Base-by-base conservation (phyloP, 1,140 invertebrate genomes). In the Papilio xuthus region DNA sequence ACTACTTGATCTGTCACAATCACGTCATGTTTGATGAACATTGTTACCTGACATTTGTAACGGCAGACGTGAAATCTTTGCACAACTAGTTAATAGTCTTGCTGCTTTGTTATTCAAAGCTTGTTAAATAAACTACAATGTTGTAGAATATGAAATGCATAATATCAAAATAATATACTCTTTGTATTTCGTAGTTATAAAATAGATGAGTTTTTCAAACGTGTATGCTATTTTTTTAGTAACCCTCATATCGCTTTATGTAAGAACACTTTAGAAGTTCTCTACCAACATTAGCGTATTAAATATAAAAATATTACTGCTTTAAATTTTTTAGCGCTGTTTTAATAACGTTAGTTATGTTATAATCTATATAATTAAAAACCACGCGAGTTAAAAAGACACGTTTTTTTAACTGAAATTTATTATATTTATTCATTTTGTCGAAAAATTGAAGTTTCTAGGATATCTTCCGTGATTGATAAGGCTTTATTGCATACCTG, bases 61-160 rank as follows among this genome's bases (percentile, higher is more conserved):
- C 26, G 23, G 12, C 60, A 63, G 60, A 15, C 60, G 26, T 63
- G 23, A 23, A 63, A 63, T 63, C 23, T 63, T 63, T 63, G 60
- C 60, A 63, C 60, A 63, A 63, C 60, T 63, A 63, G 60, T 63
- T 28, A 63, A 15, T 63, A 63, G 23, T 23, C 23, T 63, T 63
- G 60, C 28, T 63, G 60, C 60, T 63, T 63, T 63, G 26, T 28
- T 63, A 63, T 63, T 63, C 23, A 63, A 63, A 63, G 60, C 60
- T 63, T 63, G 12, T 63, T 63, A 28, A 63, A 63, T 63, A 63
- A 63, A 63, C 60, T 32, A 26, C 26, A 63, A 4, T 32, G 60
- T 63, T 28, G 26, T 28, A 63, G 28, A 63, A 28, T 32, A 63
- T 63, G 60, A 28, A 32, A 15, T 63, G 26, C 10, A 63, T 13